These are phyloP conservation scores for Hipposideros armiger DNA, from an alignment of 2,113 vertebrate genomes.

Conservation along the genomic window DNA sequence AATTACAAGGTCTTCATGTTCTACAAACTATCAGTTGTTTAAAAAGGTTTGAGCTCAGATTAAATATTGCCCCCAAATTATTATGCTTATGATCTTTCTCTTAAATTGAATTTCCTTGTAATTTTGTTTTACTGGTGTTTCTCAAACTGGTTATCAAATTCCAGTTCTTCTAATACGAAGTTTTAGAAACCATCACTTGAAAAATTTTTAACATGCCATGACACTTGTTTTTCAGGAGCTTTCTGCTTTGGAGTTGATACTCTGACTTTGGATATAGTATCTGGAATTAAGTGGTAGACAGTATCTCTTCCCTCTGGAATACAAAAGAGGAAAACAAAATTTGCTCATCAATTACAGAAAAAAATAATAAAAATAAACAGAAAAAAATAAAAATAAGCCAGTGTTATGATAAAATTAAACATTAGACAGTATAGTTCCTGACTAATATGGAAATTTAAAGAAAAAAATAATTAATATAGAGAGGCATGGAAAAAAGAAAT, in stretches of 20 bases:
- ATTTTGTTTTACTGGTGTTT: background rate
- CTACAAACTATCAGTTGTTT: background rate
- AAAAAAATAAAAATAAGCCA: background rate
- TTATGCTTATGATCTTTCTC: background rate
- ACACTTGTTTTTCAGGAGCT: background rate
- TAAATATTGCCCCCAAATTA: background rate
- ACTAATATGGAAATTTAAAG: background rate
- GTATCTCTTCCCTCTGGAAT: background rate
- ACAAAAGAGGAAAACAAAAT: background rate
- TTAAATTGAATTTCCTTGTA: background rate
- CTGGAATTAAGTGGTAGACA: background rate
- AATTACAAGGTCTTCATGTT: background rate
- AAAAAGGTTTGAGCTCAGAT: background rate
- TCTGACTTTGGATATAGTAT: background rate
- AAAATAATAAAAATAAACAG: background rate
- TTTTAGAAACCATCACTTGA: background rate
- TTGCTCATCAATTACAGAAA: background rate
- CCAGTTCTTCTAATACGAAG: background rate
- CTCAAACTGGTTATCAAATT: conserved; percentile 8
- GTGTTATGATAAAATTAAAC: background rate
- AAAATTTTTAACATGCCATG: background rate
- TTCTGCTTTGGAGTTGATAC: background rate
- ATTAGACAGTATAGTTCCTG: background rate
- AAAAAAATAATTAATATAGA: background rate
- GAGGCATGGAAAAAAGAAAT: background rate